Evolutionary conservation across 2,888 invertebrate genomes (phyloP).

Genomic region (Cryptus armator): DNA sequence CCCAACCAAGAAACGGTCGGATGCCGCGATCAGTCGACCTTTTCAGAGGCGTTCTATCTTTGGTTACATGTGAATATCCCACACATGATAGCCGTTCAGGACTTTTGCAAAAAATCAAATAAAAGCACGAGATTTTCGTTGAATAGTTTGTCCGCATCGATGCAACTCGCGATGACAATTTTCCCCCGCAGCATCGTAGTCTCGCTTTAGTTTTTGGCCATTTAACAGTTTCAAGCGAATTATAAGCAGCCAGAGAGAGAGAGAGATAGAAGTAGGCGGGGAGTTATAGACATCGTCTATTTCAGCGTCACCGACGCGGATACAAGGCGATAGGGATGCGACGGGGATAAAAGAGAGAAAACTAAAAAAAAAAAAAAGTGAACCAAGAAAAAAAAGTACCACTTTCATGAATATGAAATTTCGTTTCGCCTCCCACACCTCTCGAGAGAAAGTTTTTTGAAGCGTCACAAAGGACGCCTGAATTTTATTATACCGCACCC

Average conservation of each 20-base stretch:
- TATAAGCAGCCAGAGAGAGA: conserved; percentile 32
- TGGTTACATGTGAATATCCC: too few relatives aligned
- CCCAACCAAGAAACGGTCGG: too few relatives aligned
- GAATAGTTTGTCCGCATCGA: neutral
- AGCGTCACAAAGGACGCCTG: conserved; percentile 64
- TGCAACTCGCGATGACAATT: neutral
- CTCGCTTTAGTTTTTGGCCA: conserved; percentile 36
- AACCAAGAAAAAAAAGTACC: conserved; percentile 38
- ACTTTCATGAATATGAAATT: conserved; percentile 69
- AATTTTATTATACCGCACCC: conserved; percentile 62
- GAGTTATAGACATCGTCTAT: conserved; percentile 55
- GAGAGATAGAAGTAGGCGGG: conserved; percentile 3
- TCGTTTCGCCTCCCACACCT: conserved; percentile 60
- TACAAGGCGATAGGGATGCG: conserved; percentile 45
- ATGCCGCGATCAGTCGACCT: too few relatives aligned
- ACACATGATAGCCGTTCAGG: too few relatives aligned
- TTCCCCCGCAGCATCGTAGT: neutral
- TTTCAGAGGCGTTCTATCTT: too few relatives aligned
- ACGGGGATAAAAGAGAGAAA: conserved; percentile 2
- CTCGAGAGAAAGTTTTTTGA: conserved; percentile 59
- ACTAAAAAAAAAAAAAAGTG: neutral
- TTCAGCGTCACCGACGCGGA: conserved; percentile 52
- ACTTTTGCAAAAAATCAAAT: neutral
- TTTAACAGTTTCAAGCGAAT: conserved; percentile 59
- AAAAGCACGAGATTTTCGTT: neutral